phyloP scores from a whole-genome alignment of 2,797 vertebrate genomes.

The Takifugu rubripes region DNA sequence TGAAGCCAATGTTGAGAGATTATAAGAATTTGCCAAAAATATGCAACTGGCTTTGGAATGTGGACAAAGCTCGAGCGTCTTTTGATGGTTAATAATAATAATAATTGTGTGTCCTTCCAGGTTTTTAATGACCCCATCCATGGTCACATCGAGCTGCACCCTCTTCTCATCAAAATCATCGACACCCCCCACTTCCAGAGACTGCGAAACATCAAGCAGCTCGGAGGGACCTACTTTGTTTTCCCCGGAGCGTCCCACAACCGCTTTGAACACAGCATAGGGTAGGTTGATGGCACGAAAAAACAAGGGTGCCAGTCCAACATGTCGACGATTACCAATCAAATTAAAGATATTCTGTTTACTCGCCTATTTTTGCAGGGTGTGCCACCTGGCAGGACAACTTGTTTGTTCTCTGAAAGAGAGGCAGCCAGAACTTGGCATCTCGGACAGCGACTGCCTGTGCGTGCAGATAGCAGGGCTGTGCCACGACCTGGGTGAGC shows the following conservation, averaged over 20 bases:
- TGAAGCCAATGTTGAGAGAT: too few species aligned
- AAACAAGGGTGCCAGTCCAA: too few species aligned
- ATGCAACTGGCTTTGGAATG: not conserved
- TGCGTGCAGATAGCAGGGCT: constrained; percentile 97
- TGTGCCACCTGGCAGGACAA: constrained; percentile 85
- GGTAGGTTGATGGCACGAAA: constrained; percentile 42
- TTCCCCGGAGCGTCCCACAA: constrained; percentile 79
- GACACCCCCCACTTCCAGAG: constrained; percentile 88
- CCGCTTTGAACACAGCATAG: constrained; percentile 78
- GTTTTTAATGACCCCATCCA: constrained; percentile 96
- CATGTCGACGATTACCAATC: too few species aligned
- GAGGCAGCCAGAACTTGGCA: constrained; percentile 84
- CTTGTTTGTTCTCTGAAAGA: constrained; percentile 80
- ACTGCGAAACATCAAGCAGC: constrained; percentile 76
- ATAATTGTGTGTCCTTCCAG: constrained; percentile 57
- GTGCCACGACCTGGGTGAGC: constrained; percentile 93
- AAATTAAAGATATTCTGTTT: not conserved
- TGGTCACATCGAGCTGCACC: constrained; percentile 89
- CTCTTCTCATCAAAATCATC: constrained; percentile 87
- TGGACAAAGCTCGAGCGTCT: not conserved
- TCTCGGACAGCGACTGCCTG: constrained; percentile 83
- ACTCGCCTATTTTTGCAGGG: constrained; percentile 66
- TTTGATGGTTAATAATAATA: too few species aligned
- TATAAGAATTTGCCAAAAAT: too few species aligned
- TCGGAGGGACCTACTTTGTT: constrained; percentile 74